Percentiles rank a stretch among this genome's conserved stretches.
These are phyloP conservation scores for Smithornis capensis DNA, from an alignment of 2,113 vertebrate genomes.

Conservation along the genomic window DNA sequence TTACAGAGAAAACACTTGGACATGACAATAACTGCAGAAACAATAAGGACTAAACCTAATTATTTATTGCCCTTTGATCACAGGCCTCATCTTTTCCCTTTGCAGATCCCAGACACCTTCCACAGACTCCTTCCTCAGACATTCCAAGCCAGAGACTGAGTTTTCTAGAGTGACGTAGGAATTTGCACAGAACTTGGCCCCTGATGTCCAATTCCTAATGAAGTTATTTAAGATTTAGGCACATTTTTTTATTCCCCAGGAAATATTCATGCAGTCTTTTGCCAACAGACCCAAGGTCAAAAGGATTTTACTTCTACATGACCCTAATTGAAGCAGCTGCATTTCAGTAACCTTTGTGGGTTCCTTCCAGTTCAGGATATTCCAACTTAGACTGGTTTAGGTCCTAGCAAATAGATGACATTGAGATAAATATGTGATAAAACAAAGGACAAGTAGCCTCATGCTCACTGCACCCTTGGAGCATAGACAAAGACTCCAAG, in stretches of 20 bases:
- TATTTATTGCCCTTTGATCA: not conserved
- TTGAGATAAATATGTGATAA: not conserved
- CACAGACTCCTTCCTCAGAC: not conserved
- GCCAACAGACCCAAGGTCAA: not conserved
- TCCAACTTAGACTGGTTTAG: not conserved
- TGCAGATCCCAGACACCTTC: not conserved
- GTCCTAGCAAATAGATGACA: not conserved
- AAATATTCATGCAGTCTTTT: not conserved
- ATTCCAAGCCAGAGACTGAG: not conserved
- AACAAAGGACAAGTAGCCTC: not conserved
- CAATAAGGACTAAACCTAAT: not conserved
- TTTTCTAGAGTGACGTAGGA: not conserved
- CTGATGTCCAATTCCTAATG: not conserved
- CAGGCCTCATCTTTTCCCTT: not conserved
- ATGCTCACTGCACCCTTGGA: not conserved
- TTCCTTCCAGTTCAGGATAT: not conserved
- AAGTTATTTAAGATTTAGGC: not conserved
- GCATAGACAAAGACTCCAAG: not conserved
- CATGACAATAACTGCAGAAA: not conserved
- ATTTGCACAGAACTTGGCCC: not conserved
- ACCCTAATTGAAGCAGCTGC: not conserved
- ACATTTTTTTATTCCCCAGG: not conserved
- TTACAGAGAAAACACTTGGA: not conserved
- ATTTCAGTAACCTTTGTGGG: not conserved
- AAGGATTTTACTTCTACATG: not conserved